Conservation (phyloP, 2,113 vertebrate genomes). For the human (Homo sapiens) region GRCh38 chr12:126789001-126789500, state of each 20-base stretch:
- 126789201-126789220: not conserved
- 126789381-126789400: no score
- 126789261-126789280: not conserved
- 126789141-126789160: accelerated
- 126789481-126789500: no score
- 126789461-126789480: no score
- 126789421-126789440: no score
- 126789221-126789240: not conserved
- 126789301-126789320: no score
- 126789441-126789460: no score
- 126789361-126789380: no score
- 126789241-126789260: not conserved
- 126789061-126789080: no score
- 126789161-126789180: not conserved
- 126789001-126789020: not conserved
- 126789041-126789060: not conserved
- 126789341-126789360: no score
- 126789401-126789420: no score
- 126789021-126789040: not conserved
- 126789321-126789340: no score
- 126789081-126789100: not conserved
- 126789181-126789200: not conserved
- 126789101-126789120: no score
- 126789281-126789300: not conserved
- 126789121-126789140: accelerated